Evolutionary conservation across 2,113 vertebrate species (phyloP).

Genomic region (Microcebus lehilahytsara): DNA sequence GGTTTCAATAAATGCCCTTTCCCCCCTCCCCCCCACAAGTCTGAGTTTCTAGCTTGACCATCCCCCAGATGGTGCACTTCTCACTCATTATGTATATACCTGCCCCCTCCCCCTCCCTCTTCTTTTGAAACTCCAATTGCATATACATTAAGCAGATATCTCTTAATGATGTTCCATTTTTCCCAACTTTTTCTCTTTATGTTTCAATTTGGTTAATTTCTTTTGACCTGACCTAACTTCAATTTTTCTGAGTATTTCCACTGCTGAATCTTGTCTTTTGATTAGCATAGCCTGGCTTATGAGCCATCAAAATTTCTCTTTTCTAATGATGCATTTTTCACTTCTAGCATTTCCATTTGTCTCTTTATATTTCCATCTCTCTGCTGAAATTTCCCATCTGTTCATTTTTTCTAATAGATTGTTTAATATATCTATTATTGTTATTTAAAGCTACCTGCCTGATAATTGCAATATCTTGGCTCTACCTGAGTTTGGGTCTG

Average conservation of each 20-base stretch:
- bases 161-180: background rate
- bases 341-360: conserved; percentile 31
- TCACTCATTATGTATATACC: too few relatives aligned
- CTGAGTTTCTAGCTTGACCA: too few relatives aligned
- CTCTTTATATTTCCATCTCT: conserved; percentile 14
- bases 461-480: background rate
- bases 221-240: conserved; percentile 7
- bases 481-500: background rate
- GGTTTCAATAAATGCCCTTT: too few relatives aligned
- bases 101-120: too few relatives aligned
- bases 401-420: background rate
- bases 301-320: conserved; percentile 1
- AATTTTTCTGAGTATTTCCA: background rate
- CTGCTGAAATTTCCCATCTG: conserved; percentile 1
- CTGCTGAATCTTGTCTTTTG: conserved; percentile 6
- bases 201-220: conserved; percentile 32
- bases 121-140: background rate
- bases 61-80: too few relatives aligned
- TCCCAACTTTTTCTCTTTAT: background rate
- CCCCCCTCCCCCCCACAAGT: too few relatives aligned
- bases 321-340: conserved; percentile 2
- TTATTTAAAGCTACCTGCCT: conserved; percentile 10
- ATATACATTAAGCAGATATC: background rate
- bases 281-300: conserved; percentile 1
- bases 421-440: background rate